These are phyloP conservation scores for Panagrolaimus sp. DNA, from an alignment of 1,140 invertebrate genomes.

Conservation along the genomic window DNA sequence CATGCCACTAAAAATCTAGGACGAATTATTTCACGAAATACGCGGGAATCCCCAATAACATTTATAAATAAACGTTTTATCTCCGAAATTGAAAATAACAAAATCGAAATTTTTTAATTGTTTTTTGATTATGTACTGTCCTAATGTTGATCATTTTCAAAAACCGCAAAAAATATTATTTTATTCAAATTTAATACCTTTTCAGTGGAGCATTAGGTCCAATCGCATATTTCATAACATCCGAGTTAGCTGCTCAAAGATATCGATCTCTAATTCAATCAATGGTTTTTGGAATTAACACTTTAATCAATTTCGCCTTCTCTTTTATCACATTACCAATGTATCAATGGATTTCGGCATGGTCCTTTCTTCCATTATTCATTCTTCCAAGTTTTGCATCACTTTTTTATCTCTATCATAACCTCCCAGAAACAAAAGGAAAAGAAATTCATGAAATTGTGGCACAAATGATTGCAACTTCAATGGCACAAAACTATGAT, in stretches of 20 bases:
- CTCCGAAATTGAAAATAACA: background rate
- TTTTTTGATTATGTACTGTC: too few relatives aligned
- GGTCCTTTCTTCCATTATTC: slow-evolving; percentile 51
- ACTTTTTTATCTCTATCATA: slow-evolving; percentile 33
- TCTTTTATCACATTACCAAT: slow-evolving; percentile 48
- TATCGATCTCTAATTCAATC: slow-evolving; percentile 55
- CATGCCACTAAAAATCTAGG: too few relatives aligned
- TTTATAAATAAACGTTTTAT: too few relatives aligned
- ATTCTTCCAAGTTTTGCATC: slow-evolving; percentile 47
- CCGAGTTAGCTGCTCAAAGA: slow-evolving; percentile 46
- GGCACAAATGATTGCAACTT: slow-evolving; percentile 23
- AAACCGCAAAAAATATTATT: too few relatives aligned
- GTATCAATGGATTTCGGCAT: slow-evolving; percentile 43
- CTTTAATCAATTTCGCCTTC: slow-evolving; percentile 46
- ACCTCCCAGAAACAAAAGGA: slow-evolving; percentile 46
- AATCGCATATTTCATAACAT: slow-evolving; percentile 55
- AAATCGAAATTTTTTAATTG: too few relatives aligned
- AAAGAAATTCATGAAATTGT: slow-evolving; percentile 49
- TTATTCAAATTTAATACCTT: background rate
- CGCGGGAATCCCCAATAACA: too few relatives aligned
- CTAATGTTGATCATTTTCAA: too few relatives aligned
- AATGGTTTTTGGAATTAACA: slow-evolving; percentile 50
- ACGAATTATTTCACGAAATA: too few relatives aligned
- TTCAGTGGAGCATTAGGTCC: slow-evolving; percentile 46
- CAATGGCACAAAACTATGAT: too few relatives aligned